Percentiles rank a stretch among this genome's conserved stretches.
These are phyloP conservation scores for Euwallacea fornicatus DNA, from an alignment of 1,140 invertebrate genomes.

Conservation along the genomic window DNA sequence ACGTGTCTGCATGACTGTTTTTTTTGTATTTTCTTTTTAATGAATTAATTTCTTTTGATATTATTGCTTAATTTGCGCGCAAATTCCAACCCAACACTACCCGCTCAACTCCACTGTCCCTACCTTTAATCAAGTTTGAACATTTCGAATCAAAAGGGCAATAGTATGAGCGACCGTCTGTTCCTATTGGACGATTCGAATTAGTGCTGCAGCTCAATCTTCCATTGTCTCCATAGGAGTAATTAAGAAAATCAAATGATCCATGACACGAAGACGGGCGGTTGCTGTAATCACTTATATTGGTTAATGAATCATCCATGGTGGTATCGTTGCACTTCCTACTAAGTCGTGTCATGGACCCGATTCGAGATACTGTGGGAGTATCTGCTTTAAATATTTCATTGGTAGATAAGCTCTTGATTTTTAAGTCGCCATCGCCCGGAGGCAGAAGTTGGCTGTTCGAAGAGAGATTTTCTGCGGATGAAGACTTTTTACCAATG, in stretches of 20 bases:
- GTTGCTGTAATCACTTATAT: constrained; percentile 34
- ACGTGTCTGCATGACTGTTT: too few species aligned
- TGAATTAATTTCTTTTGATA: too few species aligned
- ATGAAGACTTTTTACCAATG: constrained; percentile 50
- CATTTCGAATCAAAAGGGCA: constrained; percentile 39
- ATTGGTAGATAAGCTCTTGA: constrained; percentile 50
- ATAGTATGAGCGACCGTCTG: constrained; percentile 18
- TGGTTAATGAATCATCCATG: constrained; percentile 29
- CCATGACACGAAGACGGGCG: constrained; percentile 46
- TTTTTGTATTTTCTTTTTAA: too few species aligned
- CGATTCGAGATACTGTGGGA: constrained; percentile 42
- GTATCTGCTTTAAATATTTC: constrained; percentile 48
- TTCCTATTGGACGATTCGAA: constrained; percentile 8
- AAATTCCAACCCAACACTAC: not conserved
- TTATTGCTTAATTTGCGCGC: too few species aligned
- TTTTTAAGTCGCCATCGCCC: constrained; percentile 42
- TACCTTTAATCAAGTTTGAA: constrained; percentile 19
- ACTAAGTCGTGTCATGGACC: constrained; percentile 35
- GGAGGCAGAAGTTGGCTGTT: constrained; percentile 23
- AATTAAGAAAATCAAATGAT: constrained; percentile 46
- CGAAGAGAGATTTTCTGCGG: constrained; percentile 53
- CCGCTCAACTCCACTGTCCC: not conserved
- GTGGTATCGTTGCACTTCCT: constrained; percentile 31
- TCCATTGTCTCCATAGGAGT: constrained; percentile 16
- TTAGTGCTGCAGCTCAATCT: constrained; percentile 6